Base-by-base conservation (phyloP, 1,140 invertebrate species). In the Homalodisca vitripennis region DNA sequence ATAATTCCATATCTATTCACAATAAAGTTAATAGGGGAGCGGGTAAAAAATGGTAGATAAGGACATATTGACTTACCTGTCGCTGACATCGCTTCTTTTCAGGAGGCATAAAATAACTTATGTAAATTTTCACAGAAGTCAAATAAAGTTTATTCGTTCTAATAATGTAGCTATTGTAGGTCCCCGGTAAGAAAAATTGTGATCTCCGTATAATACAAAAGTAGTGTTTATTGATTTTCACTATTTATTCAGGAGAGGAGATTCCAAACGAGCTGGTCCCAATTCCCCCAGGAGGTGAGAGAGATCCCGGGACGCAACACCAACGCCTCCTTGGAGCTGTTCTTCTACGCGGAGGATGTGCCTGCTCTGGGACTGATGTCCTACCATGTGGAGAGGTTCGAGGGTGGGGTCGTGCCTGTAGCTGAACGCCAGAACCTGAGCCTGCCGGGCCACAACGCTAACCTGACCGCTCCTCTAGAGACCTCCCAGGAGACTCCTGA, bases 341-440 rank as follows among this genome's bases (percentile, higher is more conserved):
- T 84, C 0, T 84, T 84, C 71, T 57, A 77, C 14, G 83, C 82
- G 0, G 69, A 79, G 20, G 73, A 79, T 14, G 47, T 84, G 2
- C 82, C 82, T 47, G 75, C 82, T 0, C 47, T 83, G 2, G 82
- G 82, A 1, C 76, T 75, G 30, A 75, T 73, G 22, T 77, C 78
- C 0, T 83, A 79, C 62, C 79, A 73, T 60, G 68, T 79, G 2
- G 72, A 75, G 55, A 68, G 63, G 22, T 34, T 68, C 66, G 24
- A 66, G 30, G 69, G 66, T 22, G 46, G 55, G 1, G 31, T 27
- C 32, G 60, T 69, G 24, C 57, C 51, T 13, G 13, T 47, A 1
- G 55, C 24, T 2, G 53, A 22, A 62, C 64, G 26, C 14, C 30
- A 34, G n/a, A 66, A 66, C 24, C 32, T 66, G 10, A 32, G 32